Conservation (phyloP, 1,140 invertebrate genomes). For the Drosophila murphyi region DNA sequence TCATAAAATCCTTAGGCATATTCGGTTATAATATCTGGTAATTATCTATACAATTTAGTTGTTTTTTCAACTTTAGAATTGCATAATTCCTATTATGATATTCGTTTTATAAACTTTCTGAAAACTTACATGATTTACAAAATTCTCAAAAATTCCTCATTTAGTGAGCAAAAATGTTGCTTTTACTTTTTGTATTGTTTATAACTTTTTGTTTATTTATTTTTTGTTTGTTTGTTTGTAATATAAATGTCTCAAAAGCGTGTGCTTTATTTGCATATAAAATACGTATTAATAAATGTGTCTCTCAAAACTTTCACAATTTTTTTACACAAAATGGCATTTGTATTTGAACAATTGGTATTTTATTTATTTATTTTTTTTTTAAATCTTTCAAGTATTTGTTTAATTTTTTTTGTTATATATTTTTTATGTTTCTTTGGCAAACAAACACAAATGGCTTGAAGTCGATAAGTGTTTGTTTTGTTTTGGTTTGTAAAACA, state of each 20-base stretch:
- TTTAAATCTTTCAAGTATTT: constrained; percentile 4
- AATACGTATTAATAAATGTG: constrained; percentile 20
- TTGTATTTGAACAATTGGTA: neutral
- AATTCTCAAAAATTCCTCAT: constrained; percentile 19
- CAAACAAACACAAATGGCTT: constrained; percentile 27
- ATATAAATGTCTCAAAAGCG: constrained; percentile 1
- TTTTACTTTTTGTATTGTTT: neutral
- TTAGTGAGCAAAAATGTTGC: constrained; percentile 10
- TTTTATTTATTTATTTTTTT: neutral
- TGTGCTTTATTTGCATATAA: constrained; percentile 23
- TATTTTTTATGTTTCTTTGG: constrained; percentile 20
- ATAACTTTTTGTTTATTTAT: constrained; percentile 6
- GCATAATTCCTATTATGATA: neutral
- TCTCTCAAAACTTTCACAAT: constrained; percentile 14
- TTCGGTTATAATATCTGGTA: no score
- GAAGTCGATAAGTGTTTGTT: neutral
- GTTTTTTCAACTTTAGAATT: neutral
- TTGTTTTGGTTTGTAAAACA: constrained; percentile 25
- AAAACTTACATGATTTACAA: constrained; percentile 36
- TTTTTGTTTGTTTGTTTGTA: neutral
- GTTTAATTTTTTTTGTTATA: constrained; percentile 14
- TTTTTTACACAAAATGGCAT: constrained; percentile 7
- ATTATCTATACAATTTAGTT: neutral
- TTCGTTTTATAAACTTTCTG: neutral
- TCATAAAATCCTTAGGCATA: neutral